These are phyloP conservation scores for Mormyrus hasselquistii DNA, from an alignment of 2,797 vertebrate species.

Conservation along the genomic window DNA sequence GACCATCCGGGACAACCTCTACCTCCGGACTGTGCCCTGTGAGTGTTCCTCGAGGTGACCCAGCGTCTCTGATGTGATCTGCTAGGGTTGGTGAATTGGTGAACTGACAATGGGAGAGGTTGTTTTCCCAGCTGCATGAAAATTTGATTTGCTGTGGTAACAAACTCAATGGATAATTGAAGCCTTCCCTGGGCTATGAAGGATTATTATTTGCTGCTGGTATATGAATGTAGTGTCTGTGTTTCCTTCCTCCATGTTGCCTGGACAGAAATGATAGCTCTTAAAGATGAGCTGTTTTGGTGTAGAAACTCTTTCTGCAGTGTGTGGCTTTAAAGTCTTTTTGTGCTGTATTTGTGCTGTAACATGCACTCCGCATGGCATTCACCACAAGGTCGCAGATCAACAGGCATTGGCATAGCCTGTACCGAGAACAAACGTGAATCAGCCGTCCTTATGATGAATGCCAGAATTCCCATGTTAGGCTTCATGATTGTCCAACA, in stretches of 20 bases:
- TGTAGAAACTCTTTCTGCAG: background rate
- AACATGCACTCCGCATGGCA: background rate
- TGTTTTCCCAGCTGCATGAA: background rate
- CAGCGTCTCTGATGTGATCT: background rate
- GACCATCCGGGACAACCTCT: conserved; percentile 98
- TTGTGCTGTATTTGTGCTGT: background rate
- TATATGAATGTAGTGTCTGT: background rate
- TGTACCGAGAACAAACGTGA: background rate
- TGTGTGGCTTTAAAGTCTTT: background rate
- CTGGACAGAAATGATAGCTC: background rate
- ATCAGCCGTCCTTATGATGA: background rate
- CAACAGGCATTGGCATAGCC: background rate
- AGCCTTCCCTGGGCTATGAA: background rate
- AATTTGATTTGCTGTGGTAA: background rate
- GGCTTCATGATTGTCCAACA: background rate
- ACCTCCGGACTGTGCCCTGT: conserved; percentile 97
- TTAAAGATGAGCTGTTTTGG: background rate
- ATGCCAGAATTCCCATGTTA: background rate
- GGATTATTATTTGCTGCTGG: background rate
- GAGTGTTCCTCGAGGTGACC: conserved; percentile 55
- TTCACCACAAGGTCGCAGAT: background rate
- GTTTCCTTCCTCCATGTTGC: background rate
- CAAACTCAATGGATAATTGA: background rate
- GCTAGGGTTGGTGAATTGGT: background rate
- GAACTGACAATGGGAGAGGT: background rate